phyloP scores from a whole-genome alignment of 2,113 vertebrate genomes.

The Egretta garzetta region DNA sequence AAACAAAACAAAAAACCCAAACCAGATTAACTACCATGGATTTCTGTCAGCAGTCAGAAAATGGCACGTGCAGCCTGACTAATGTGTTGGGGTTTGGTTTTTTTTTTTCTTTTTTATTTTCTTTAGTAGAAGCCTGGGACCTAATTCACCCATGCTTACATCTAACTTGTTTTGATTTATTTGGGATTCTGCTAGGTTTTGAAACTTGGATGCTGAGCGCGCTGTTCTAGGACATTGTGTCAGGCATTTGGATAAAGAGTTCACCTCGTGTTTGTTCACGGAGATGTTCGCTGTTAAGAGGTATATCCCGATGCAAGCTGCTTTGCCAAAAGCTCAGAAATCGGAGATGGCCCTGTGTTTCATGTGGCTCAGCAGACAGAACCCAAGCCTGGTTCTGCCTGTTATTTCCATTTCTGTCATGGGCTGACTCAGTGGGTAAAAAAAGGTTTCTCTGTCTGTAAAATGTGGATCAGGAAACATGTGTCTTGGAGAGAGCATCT shows the following conservation, averaged over 20 bases:
- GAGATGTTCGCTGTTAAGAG: neutral
- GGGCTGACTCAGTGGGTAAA: neutral
- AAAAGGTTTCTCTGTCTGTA: neutral
- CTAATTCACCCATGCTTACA: neutral
- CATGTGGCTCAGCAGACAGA: neutral
- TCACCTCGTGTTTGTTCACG: neutral
- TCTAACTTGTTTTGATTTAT: neutral
- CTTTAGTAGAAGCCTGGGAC: neutral
- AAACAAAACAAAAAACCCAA: neutral
- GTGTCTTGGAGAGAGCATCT: neutral
- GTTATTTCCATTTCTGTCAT: neutral
- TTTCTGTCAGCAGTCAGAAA: neutral
- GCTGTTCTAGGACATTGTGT: neutral
- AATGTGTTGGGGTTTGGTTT: neutral
- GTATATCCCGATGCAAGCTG: slow-evolving; percentile 18
- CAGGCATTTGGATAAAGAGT: neutral
- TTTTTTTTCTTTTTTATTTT: fast-evolving
- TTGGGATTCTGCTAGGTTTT: neutral
- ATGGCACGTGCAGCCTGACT: neutral
- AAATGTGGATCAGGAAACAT: neutral
- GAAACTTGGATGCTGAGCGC: neutral
- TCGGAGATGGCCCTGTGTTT: neutral
- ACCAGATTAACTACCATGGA: neutral
- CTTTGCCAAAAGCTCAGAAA: slow-evolving; percentile 17
- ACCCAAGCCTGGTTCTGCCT: neutral